phyloP scores from a whole-genome alignment of 2,113 vertebrate species.

The Balaenoptera acutorostrata region DNA sequence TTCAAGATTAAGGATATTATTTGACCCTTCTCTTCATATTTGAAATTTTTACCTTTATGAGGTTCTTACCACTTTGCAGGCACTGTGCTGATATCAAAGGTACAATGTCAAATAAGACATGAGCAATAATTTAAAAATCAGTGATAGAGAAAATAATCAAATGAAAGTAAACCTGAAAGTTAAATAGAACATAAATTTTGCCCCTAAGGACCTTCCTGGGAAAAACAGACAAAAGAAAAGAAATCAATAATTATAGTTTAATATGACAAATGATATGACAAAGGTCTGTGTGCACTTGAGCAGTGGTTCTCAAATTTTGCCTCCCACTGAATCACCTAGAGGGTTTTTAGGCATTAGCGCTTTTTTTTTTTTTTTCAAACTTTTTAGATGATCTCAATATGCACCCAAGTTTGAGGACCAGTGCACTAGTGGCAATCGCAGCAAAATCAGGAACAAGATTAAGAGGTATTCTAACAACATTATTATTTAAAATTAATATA shows the following conservation, averaged over 20 bases:
- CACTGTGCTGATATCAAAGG: not conserved
- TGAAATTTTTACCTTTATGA: not conserved
- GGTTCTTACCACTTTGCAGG: not conserved
- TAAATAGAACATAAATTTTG: not conserved
- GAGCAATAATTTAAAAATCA: not conserved
- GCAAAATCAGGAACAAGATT: not conserved
- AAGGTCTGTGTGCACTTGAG: not conserved
- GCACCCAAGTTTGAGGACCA: not conserved
- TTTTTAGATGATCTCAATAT: not conserved
- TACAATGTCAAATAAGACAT: not conserved
- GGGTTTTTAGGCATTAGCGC: not conserved
- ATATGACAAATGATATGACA: not conserved
- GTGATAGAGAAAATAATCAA: not conserved
- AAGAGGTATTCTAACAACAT: not conserved
- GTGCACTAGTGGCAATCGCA: not conserved
- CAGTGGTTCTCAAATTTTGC: not conserved
- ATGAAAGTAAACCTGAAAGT: not conserved
- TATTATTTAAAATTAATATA: not conserved
- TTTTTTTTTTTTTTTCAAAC: not conserved
- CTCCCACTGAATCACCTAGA: not conserved
- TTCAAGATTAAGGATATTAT: not conserved
- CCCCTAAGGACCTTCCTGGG: not conserved
- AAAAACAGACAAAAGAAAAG: not conserved
- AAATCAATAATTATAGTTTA: not conserved
- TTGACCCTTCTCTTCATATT: not conserved